A percentile compares a stretch with the other conserved stretches of the same genome.
These are phyloP conservation scores for Cyclophora punctaria DNA, from an alignment of 2,888 invertebrate species.

Conservation along the genomic window DNA sequence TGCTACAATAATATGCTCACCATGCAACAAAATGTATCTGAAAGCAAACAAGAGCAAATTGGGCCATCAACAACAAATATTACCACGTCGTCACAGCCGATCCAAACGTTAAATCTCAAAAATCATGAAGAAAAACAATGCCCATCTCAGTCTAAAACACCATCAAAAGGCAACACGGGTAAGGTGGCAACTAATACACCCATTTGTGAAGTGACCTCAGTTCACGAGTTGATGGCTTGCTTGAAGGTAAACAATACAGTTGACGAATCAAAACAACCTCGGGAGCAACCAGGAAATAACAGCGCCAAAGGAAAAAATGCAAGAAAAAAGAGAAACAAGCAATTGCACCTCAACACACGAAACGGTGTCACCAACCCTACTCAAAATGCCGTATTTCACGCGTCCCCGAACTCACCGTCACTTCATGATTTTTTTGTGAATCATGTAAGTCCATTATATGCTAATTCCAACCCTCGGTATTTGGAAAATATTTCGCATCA, in stretches of 20 bases:
- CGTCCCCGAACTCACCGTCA: conserved; percentile 25
- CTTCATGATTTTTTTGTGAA: conserved; percentile 44
- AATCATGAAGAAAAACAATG: conserved; percentile 26
- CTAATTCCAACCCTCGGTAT: conserved; percentile 46
- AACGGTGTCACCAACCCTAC: conserved; percentile 20
- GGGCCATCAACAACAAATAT: conserved; percentile 31
- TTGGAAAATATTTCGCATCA: conserved; percentile 55
- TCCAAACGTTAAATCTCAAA: conserved; percentile 28
- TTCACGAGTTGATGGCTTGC: background rate
- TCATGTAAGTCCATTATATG: conserved; percentile 46
- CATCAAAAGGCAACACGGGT: background rate
- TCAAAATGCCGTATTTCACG: conserved; percentile 5
- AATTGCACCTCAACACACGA: conserved; percentile 30
- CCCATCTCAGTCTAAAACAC: background rate
- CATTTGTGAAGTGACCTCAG: background rate
- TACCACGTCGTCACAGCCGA: conserved; percentile 34
- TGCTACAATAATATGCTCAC: conserved; percentile 30
- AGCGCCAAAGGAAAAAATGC: conserved; percentile 44
- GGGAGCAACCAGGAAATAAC: background rate
- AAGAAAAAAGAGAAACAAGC: conserved; percentile 46
- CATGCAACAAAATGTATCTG: conserved; percentile 29
- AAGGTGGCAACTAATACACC: background rate
- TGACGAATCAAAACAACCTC: conserved; percentile 20
- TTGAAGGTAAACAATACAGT: conserved; percentile 24
- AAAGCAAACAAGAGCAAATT: conserved; percentile 29